These are phyloP conservation scores for Glaucomys volans DNA, from an alignment of 2,113 vertebrate genomes.

Conservation along the genomic window DNA sequence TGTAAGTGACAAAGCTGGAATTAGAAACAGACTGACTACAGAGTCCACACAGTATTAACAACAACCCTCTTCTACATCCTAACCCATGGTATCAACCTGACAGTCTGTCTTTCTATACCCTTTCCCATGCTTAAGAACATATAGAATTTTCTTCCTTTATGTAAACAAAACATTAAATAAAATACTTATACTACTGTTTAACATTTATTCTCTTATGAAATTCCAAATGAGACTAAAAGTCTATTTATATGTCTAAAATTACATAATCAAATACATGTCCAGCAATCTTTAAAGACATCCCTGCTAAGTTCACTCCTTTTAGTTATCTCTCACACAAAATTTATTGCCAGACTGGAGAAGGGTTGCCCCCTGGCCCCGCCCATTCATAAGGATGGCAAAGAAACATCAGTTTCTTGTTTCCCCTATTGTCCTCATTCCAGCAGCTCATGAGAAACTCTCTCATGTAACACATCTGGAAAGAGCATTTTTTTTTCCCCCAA, in stretches of 20 bases:
- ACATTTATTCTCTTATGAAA: conserved; percentile 6
- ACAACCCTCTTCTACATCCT: background rate
- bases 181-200: background rate
- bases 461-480: conserved; percentile 70
- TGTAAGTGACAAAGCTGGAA: background rate
- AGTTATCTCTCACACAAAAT: conserved; percentile 10
- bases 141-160: background rate
- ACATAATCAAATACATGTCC: conserved; percentile 3
- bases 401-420: conserved; percentile 61
- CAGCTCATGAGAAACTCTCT: conserved; percentile 44
- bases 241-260: conserved; percentile 41
- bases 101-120: background rate
- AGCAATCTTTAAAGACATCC: background rate
- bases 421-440: conserved; percentile 21
- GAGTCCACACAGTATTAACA: background rate
- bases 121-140: conserved; percentile 24
- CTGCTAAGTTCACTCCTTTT: background rate
- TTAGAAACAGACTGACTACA: background rate
- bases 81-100: background rate
- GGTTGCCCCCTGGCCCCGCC: background rate
- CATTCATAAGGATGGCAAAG: background rate
- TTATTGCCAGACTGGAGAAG: background rate
- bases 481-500: background rate
- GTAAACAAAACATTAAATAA: background rate
- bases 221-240: background rate